Conservation (phyloP, 2,113 vertebrate species). For the Acrocephalus arundinaceus region DNA sequence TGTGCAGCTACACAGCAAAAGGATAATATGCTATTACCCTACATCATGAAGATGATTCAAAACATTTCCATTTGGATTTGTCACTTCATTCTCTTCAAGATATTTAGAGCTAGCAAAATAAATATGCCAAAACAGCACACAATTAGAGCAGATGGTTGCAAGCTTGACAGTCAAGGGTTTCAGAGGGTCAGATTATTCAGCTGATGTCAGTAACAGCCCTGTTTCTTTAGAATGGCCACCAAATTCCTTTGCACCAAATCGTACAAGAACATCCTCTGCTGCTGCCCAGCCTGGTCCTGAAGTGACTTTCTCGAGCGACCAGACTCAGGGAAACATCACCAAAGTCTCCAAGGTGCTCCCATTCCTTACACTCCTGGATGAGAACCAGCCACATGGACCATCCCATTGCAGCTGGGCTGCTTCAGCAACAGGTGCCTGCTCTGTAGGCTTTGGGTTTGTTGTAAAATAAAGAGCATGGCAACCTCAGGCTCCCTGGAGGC, state of each 20-base stretch:
- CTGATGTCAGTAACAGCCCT: background rate
- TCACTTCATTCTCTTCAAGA: background rate
- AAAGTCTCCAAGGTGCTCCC: background rate
- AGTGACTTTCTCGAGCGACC: background rate
- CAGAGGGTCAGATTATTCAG: background rate
- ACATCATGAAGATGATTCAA: background rate
- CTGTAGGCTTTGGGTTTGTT: background rate
- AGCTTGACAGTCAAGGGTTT: background rate
- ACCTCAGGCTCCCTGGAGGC: background rate
- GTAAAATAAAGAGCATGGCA: background rate
- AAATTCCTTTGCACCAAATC: background rate
- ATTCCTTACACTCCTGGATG: background rate
- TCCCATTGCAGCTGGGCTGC: background rate
- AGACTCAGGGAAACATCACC: background rate
- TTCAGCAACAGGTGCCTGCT: background rate
- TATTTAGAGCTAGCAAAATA: background rate
- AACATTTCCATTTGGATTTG: background rate
- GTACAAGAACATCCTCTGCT: background rate
- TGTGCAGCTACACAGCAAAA: background rate
- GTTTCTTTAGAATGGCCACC: background rate
- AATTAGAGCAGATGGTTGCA: background rate
- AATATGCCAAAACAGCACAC: background rate
- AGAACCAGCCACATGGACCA: background rate
- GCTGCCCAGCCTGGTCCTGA: background rate
- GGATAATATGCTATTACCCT: accelerated